Conservation (phyloP, 2,113 vertebrate genomes). For the Seriola dumerili region DNA sequence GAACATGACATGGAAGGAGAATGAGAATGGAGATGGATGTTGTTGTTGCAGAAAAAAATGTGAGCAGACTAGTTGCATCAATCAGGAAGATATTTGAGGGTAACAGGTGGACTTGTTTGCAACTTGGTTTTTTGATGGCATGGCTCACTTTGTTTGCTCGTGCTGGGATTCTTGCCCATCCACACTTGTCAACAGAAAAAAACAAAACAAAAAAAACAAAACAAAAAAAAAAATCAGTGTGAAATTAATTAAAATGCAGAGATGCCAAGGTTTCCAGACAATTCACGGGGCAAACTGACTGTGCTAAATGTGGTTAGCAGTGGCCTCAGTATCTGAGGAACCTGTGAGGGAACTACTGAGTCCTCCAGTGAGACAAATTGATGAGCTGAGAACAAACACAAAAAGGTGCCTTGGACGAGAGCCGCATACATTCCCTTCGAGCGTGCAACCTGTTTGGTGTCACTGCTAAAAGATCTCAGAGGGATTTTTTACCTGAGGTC, state of each 20-base stretch:
- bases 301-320: conserved; percentile 48
- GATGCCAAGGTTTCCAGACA: conserved; percentile 43
- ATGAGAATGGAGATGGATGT: not conserved
- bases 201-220: not conserved
- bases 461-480: conserved; percentile 42
- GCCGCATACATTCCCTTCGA: conserved; percentile 6
- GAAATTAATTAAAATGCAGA: conserved; percentile 67
- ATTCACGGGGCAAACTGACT: conserved; percentile 32
- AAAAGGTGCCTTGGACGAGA: conserved; percentile 33
- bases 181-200: conserved; percentile 36
- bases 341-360: conserved; percentile 6
- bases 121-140: conserved; percentile 34
- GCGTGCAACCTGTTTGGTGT: conserved; percentile 60
- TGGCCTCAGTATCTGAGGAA: conserved; percentile 22
- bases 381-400: conserved; percentile 44
- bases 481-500: conserved; percentile 59
- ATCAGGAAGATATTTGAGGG: conserved; percentile 13
- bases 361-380: conserved; percentile 26
- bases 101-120: conserved; percentile 64
- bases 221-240: conserved; percentile 52
- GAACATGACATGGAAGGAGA: not conserved
- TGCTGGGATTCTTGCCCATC: conserved; percentile 62
- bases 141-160: conserved; percentile 53
- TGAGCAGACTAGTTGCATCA: conserved; percentile 20
- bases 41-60: conserved; percentile 25